Evolutionary conservation across 2,888 invertebrate species (phyloP).

Genomic region (Keiferia lycopersicella): DNA sequence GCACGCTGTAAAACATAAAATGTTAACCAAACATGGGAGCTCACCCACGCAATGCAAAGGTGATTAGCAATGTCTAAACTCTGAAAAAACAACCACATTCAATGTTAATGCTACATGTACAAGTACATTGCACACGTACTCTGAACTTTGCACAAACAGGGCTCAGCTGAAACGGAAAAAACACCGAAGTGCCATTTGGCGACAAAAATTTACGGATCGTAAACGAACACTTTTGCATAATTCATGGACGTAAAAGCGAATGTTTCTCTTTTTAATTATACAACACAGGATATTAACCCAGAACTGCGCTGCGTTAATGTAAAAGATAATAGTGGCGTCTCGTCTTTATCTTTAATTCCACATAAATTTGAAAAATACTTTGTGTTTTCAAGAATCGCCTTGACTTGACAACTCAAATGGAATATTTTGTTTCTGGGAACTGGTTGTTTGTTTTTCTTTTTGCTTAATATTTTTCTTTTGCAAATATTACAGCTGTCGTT

Average conservation of each 20-base stretch:
- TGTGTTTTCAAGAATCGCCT: slow-evolving; percentile 17
- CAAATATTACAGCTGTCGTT: background rate
- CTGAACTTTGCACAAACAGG: slow-evolving; percentile 42
- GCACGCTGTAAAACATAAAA: slow-evolving; percentile 20
- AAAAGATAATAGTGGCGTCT: slow-evolving; percentile 4
- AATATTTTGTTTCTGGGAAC: background rate
- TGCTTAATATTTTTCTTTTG: background rate
- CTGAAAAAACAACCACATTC: slow-evolving; percentile 29
- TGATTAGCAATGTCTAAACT: slow-evolving; percentile 21
- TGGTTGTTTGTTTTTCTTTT: slow-evolving; percentile 11
- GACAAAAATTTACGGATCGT: slow-evolving; percentile 74
- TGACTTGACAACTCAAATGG: background rate
- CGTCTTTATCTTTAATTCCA: slow-evolving; percentile 20
- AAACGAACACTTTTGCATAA: slow-evolving; percentile 77
- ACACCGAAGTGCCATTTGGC: slow-evolving; percentile 61
- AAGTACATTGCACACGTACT: slow-evolving; percentile 33
- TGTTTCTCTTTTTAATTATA: slow-evolving; percentile 80
- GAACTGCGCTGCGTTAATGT: slow-evolving; percentile 64
- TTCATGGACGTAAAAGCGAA: slow-evolving; percentile 78
- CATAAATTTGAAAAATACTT: slow-evolving; percentile 24
- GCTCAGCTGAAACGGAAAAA: slow-evolving; percentile 48
- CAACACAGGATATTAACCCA: slow-evolving; percentile 74
- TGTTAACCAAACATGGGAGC: slow-evolving; percentile 11
- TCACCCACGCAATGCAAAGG: background rate
- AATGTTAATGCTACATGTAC: slow-evolving; percentile 39